Conservation (phyloP, 1,140 invertebrate species). For the Heliconius eleuchia region DNA sequence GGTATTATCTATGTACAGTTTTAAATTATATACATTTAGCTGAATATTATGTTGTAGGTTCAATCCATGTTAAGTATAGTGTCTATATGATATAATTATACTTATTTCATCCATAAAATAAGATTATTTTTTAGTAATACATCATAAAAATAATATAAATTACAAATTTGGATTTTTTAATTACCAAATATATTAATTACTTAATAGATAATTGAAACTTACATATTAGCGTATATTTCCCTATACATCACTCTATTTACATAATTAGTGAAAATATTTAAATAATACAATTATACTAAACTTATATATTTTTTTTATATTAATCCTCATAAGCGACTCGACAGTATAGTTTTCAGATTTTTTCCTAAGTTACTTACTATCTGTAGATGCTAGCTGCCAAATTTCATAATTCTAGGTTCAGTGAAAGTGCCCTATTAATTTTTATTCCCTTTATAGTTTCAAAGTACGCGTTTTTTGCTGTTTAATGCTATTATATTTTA, state of each 20-base stretch:
- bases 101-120: background rate
- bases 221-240: slow-evolving; percentile 3
- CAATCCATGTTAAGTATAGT: too few relatives aligned
- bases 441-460: too few relatives aligned
- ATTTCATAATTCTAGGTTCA: too few relatives aligned
- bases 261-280: background rate
- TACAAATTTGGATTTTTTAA: background rate
- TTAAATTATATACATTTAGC: background rate
- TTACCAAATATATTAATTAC: too few relatives aligned
- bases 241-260: background rate
- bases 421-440: too few relatives aligned
- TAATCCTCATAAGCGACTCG: background rate
- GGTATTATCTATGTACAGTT: background rate
- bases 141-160: background rate
- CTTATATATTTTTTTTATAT: background rate
- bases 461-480: too few relatives aligned
- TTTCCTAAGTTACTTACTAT: too few relatives aligned
- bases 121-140: background rate
- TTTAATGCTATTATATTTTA: too few relatives aligned
- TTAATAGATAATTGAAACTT: background rate
- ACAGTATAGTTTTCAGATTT: too few relatives aligned
- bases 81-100: background rate
- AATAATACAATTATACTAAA: background rate
- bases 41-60: background rate
- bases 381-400: too few relatives aligned